A percentile compares a stretch with the other conserved stretches of the same genome.
Evolutionary conservation across 2,113 vertebrate genomes (phyloP).

Genomic region (Otus sunia): DNA sequence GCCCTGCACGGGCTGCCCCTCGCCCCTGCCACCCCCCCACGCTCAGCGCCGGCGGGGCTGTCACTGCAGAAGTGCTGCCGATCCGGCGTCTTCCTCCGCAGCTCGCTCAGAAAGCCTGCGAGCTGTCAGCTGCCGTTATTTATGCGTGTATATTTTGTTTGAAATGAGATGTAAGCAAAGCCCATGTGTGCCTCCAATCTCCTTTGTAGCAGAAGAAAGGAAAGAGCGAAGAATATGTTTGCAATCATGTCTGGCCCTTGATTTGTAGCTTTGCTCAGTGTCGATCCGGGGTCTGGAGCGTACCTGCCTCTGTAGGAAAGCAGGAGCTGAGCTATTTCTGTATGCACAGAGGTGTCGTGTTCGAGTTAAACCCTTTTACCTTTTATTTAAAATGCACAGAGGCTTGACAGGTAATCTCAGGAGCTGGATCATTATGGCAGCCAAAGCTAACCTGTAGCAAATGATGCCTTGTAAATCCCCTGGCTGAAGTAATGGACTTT

Average conservation of each 20-base stretch:
- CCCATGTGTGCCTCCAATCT: background rate
- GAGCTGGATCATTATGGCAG: background rate
- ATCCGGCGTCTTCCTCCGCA: background rate
- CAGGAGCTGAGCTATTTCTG: background rate
- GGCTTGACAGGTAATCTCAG: background rate
- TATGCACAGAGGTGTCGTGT: background rate
- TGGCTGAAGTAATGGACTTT: background rate
- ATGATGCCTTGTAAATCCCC: background rate
- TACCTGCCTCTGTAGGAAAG: background rate
- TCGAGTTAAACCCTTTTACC: constrained; percentile 27
- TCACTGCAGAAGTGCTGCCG: background rate
- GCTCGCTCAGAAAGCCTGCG: background rate
- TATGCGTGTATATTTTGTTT: background rate
- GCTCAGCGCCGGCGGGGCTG: accelerated
- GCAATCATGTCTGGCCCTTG: background rate
- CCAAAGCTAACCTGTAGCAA: background rate
- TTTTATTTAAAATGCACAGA: constrained; percentile 2
- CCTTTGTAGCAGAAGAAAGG: background rate
- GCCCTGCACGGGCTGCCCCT: too few relatives aligned
- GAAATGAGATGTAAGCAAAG: background rate
- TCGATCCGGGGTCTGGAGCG: background rate
- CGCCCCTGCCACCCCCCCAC: background rate
- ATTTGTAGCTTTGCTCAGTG: background rate
- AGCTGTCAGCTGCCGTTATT: background rate
- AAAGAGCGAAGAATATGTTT: background rate